Percentiles rank a stretch among this genome's conserved stretches.
phyloP scores from a whole-genome alignment of 2,113 vertebrate species.

The Paratilapia polleni region DNA sequence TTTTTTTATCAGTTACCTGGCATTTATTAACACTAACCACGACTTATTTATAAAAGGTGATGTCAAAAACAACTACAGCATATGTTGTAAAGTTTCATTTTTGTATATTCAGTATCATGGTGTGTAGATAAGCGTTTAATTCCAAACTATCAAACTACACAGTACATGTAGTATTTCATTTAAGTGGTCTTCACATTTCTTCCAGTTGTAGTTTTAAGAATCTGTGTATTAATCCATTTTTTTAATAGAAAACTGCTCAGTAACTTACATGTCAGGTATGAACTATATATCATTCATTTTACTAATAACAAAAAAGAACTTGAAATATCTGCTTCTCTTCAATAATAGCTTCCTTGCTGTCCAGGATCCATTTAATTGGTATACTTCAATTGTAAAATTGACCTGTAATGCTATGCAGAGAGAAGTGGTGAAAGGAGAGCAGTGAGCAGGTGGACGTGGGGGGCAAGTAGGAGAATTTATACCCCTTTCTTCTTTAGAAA shows the following conservation, averaged over 20 bases:
- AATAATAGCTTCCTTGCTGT: conserved; percentile 18
- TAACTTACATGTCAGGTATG: neutral
- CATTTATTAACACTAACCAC: conserved; percentile 42
- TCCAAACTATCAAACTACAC: conserved; percentile 4
- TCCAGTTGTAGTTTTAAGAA: neutral
- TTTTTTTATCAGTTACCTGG: conserved; percentile 26
- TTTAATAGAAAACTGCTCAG: neutral
- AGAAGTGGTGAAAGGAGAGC: conserved; percentile 21
- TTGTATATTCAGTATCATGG: conserved; percentile 50
- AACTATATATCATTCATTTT: neutral
- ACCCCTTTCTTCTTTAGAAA: conserved; percentile 64
- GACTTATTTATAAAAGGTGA: conserved; percentile 51
- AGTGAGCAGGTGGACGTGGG: conserved; percentile 23
- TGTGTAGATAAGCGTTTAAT: conserved; percentile 39
- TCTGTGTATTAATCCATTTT: neutral
- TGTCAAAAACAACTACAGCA: conserved; percentile 11
- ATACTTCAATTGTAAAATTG: conserved; percentile 49
- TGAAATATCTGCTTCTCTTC: neutral
- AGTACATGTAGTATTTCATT: neutral
- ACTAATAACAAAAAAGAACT: neutral
- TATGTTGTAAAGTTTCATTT: conserved; percentile 30
- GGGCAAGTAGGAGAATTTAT: conserved; percentile 47
- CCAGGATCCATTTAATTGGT: conserved; percentile 36
- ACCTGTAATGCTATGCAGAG: conserved; percentile 29
- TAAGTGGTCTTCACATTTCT: neutral